Conservation (phyloP, 2,888 invertebrate species). For the Sarcophaga subvicina region DNA sequence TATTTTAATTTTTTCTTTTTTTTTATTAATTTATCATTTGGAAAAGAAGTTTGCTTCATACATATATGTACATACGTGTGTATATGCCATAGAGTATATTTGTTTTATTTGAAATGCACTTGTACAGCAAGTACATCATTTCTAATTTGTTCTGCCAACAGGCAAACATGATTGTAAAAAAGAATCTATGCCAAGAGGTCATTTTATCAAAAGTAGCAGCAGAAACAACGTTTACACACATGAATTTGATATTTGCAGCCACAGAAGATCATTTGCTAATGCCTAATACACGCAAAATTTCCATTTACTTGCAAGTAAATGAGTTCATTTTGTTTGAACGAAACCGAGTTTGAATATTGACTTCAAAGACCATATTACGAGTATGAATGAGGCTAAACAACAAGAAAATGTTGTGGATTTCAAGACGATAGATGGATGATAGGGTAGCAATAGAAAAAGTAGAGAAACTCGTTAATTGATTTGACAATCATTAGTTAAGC, state of each 20-base stretch:
- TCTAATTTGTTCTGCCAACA: neutral
- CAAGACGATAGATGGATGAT: neutral
- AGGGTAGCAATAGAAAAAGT: neutral
- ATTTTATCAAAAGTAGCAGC: constrained; percentile 38
- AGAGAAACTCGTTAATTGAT: constrained; percentile 59
- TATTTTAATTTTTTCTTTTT: neutral
- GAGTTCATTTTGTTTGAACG: neutral
- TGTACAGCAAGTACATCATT: constrained; percentile 9
- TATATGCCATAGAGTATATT: constrained; percentile 6
- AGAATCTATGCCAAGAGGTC: constrained; percentile 65
- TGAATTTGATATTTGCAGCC: constrained; percentile 46
- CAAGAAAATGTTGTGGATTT: constrained; percentile 35
- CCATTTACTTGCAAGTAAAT: constrained; percentile 15
- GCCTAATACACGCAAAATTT: constrained; percentile 53
- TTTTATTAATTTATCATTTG: neutral
- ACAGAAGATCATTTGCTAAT: constrained; percentile 58
- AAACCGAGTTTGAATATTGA: constrained; percentile 4
- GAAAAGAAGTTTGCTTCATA: neutral
- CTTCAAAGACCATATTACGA: neutral
- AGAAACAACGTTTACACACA: constrained; percentile 38
- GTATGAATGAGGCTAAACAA: constrained; percentile 6
- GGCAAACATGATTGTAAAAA: constrained; percentile 47
- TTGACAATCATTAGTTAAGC: constrained; percentile 58
- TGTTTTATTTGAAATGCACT: constrained; percentile 6
- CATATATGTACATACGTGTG: neutral